These are phyloP conservation scores for Camelus bactrianus DNA, from an alignment of 2,113 vertebrate species.

Conservation along the genomic window DNA sequence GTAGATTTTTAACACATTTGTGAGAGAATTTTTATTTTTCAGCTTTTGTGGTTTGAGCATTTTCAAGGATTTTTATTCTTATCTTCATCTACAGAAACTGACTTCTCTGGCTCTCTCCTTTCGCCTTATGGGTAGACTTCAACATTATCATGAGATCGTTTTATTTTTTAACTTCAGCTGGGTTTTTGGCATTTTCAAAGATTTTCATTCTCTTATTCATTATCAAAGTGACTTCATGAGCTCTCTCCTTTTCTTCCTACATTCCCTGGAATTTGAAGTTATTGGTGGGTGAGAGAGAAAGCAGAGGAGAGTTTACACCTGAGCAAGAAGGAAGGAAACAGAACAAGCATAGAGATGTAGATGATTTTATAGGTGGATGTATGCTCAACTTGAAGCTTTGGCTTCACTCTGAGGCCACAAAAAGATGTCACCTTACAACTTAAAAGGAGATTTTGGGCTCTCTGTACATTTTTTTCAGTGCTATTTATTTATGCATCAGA, in stretches of 20 bases:
- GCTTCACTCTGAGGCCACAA: not conserved
- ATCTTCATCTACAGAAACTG: slow-evolving; percentile 6
- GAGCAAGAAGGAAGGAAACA: not conserved
- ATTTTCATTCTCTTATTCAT: not conserved
- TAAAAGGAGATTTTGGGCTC: slow-evolving; percentile 49
- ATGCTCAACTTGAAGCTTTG: slow-evolving; percentile 54
- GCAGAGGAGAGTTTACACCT: not conserved
- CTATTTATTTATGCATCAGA: slow-evolving; percentile 56
- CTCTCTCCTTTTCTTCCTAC: not conserved
- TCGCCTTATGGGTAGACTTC: slow-evolving; percentile 23
- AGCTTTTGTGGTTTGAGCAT: slow-evolving; percentile 13
- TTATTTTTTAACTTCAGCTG: not conserved
- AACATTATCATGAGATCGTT: not conserved
- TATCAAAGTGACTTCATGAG: not conserved
- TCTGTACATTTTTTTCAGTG: slow-evolving; percentile 38
- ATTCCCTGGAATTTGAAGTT: not conserved
- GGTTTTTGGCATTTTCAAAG: not conserved
- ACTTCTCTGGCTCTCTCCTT: not conserved
- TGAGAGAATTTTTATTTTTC: slow-evolving; percentile 29
- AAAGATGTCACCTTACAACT: slow-evolving; percentile 42
- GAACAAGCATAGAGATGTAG: not conserved
- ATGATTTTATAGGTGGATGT: not conserved
- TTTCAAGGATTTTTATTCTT: slow-evolving; percentile 4
- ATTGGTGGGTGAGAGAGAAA: not conserved
- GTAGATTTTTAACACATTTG: slow-evolving; percentile 36